phyloP scores from a whole-genome alignment of 2,797 vertebrate species.

The Nasua narica region DNA sequence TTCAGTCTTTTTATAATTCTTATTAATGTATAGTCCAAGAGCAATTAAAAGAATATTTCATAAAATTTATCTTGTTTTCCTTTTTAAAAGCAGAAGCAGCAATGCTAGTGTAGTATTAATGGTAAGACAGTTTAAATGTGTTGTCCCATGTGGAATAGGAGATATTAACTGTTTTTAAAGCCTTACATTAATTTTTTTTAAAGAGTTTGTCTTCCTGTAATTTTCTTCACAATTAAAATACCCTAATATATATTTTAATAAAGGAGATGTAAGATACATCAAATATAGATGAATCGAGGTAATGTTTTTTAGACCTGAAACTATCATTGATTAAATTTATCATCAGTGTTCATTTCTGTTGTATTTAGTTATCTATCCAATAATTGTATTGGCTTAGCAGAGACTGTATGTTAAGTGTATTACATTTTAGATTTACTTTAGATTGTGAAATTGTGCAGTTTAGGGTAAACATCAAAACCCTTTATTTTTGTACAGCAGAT shows the following conservation, averaged over 20 bases:
- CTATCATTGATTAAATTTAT: slow-evolving; percentile 81
- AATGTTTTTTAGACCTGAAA: slow-evolving; percentile 70
- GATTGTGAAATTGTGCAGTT: slow-evolving; percentile 86
- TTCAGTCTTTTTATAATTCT: slow-evolving; percentile 19
- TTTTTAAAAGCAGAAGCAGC: slow-evolving; percentile 31
- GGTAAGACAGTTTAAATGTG: slow-evolving; percentile 46
- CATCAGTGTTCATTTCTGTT: slow-evolving; percentile 84
- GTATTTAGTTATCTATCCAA: slow-evolving; percentile 81
- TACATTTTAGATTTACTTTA: slow-evolving; percentile 72
- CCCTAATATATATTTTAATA: slow-evolving; percentile 71
- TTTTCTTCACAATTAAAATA: slow-evolving; percentile 76
- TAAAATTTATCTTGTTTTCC: slow-evolving; percentile 37
- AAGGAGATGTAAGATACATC: slow-evolving; percentile 73
- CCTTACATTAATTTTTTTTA: slow-evolving; percentile 38
- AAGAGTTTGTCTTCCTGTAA: slow-evolving; percentile 67
- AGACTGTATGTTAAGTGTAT: slow-evolving; percentile 87
- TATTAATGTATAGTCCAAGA: slow-evolving; percentile 42
- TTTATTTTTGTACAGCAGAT: slow-evolving; percentile 92
- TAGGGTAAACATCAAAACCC: slow-evolving; percentile 85
- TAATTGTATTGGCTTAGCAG: slow-evolving; percentile 86
- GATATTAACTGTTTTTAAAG: slow-evolving; percentile 57
- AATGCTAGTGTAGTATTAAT: slow-evolving; percentile 47
- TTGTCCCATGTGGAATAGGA: slow-evolving; percentile 48
- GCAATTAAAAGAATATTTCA: slow-evolving; percentile 48
- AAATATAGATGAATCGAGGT: slow-evolving; percentile 71